Evolutionary conservation across 2,113 vertebrate species (phyloP).

Genomic region (Gadus chalcogrammus): DNA sequence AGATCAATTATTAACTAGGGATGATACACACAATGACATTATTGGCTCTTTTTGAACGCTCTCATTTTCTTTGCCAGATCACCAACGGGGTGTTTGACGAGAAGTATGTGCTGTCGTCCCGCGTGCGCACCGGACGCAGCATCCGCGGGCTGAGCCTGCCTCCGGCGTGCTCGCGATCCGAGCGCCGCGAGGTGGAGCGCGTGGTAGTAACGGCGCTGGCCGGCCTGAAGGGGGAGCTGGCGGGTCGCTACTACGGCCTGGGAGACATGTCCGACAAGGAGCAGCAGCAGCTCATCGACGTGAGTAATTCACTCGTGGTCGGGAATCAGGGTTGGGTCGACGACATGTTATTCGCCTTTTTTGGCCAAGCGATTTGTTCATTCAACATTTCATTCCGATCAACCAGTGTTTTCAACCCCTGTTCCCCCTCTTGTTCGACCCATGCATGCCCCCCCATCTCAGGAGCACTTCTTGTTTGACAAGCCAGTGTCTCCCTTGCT

Average conservation of each 20-base stretch:
- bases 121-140: conserved; percentile 88
- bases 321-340: not conserved
- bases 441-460: conserved; percentile 23
- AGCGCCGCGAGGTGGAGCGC: conserved; percentile 88
- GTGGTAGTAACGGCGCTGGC: conserved; percentile 80
- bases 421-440: not conserved
- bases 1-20: too few relatives aligned
- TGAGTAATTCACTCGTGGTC: conserved; percentile 60
- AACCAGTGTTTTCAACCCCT: too few relatives aligned
- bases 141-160: conserved; percentile 91
- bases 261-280: conserved; percentile 84
- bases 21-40: too few relatives aligned
- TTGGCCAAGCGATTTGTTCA: too few relatives aligned
- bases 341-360: not conserved
- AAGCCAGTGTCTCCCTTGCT: conserved; percentile 68
- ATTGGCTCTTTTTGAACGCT: too few relatives aligned
- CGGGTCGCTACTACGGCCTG: conserved; percentile 87
- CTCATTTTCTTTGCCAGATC: conserved; percentile 63
- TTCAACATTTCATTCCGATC: too few relatives aligned
- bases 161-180: conserved; percentile 82
- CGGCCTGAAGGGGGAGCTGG: conserved; percentile 84
- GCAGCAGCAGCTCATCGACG: conserved; percentile 90
- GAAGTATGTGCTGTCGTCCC: conserved; percentile 84
- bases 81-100: conserved; percentile 83
- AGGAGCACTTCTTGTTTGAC: conserved; percentile 72